Base-by-base conservation (phyloP, 2,888 invertebrate genomes). In the Exephanes ischioxanthus region DNA sequence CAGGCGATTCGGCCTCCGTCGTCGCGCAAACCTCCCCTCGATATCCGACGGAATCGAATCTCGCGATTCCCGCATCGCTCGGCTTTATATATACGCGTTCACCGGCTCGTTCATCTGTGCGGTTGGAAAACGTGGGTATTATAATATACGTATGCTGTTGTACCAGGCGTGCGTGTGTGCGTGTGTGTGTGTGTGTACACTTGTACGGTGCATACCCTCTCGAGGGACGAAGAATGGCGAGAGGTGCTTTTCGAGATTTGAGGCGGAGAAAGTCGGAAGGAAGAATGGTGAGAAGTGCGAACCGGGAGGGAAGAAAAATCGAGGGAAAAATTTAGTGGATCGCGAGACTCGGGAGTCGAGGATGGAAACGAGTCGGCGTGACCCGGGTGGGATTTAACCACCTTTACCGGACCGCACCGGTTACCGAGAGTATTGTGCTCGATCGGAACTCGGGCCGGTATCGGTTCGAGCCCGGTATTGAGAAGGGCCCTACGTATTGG, bases 41-140 rank as follows among this genome's bases (percentile, higher is more conserved):
- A 41, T 19, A 66, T 61, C 63, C 58, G 48, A 58, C 72, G 48
- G 51, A 73, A 83, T 79, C 83, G 79, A 83, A 75, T 79, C 41
- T 68, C 73, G 61, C 83, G 68, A 68, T 75, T 73, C 58, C 72
- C 77, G 71, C 81, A 77, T 84, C 45, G 73, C 67, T 70, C 80
- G 72, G 48, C 72, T 80, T 61, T 51, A 68, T 63, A 77, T 72
- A 84, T 72, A 77, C 33, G 37, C 55, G 48, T 61, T 70, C 66
- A 14, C 66, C 48, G 48, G 63, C 19, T 63, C 75, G 30, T 58
- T 48, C 45, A 22, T 73, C 45, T 30, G 51, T 48, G 16, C n/a
- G 48, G 48, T 30, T 73, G 55, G 58, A 72, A 45, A 73, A 73
- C 16, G 58, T 9, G n/a, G 33, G 37, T 26, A 58, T 58, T 58